These are phyloP conservation scores for Cossypha niveicapilla DNA, from an alignment of 2,797 vertebrate species.

Conservation along the genomic window DNA sequence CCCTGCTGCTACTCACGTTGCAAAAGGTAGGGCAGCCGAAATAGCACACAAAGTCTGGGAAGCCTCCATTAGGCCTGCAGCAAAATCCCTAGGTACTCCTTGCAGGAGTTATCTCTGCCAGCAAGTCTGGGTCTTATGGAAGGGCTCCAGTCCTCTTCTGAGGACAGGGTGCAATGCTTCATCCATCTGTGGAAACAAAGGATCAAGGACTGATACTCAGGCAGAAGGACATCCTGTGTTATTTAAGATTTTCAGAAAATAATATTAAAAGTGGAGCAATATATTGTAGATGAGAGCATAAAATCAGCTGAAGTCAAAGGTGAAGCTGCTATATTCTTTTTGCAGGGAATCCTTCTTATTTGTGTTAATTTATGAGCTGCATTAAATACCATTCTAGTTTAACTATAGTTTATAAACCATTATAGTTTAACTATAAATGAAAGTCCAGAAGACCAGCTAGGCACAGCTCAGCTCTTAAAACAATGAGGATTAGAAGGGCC, in stretches of 20 bases:
- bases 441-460: neutral
- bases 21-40: neutral
- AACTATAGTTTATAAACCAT: no score
- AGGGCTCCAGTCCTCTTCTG: neutral
- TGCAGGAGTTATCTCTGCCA: neutral
- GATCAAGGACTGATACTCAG: neutral
- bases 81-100: neutral
- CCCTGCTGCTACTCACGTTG: neutral
- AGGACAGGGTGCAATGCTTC: accelerated
- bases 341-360: neutral
- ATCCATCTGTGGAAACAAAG: neutral
- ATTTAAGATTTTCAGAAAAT: neutral
- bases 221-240: neutral
- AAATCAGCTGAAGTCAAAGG: neutral
- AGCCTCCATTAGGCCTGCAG: neutral
- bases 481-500: neutral
- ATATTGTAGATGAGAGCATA: neutral
- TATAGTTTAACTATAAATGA: neutral
- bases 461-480: neutral
- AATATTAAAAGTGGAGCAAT: neutral
- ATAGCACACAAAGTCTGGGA: neutral
- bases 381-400: neutral
- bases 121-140: neutral
- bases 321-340: neutral
- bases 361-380: neutral